A percentile compares a stretch with the other conserved stretches of the same genome.
Evolutionary conservation across 1,140 invertebrate genomes (phyloP).

Genomic region (Semibalanus balanoides): DNA sequence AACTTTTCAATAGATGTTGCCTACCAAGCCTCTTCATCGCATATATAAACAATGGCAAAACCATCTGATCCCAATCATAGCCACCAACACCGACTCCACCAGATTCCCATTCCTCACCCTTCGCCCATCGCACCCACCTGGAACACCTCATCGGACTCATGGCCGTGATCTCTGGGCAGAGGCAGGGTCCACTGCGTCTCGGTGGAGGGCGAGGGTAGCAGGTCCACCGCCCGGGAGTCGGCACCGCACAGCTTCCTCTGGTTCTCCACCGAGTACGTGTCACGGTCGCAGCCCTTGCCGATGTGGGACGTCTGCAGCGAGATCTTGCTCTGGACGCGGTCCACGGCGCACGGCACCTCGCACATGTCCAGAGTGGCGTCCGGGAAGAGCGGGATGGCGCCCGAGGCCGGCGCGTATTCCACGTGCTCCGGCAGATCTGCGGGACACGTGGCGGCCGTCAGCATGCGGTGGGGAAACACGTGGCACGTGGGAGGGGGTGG

Average conservation of each 20-base stretch:
- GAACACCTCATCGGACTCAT: conserved; percentile 79
- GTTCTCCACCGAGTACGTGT: conserved; percentile 74
- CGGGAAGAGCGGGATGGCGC: conserved; percentile 62
- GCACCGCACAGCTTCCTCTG: conserved; percentile 79
- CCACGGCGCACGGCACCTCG: conserved; percentile 52
- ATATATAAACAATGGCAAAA: too few species aligned
- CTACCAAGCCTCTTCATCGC: too few species aligned
- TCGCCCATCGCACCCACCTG: conserved; percentile 69
- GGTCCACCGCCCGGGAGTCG: conserved; percentile 52
- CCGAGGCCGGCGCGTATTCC: conserved; percentile 74
- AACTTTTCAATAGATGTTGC: too few species aligned
- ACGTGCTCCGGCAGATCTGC: conserved; percentile 69
- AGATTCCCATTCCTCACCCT: conserved; percentile 14
- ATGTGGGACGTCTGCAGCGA: conserved; percentile 65
- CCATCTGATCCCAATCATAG: too few species aligned
- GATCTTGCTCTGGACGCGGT: conserved; percentile 45
- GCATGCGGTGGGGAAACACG: too few species aligned
- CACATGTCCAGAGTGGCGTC: conserved; percentile 74
- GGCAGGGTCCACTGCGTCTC: conserved; percentile 69
- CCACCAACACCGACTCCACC: too few species aligned
- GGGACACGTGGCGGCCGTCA: too few species aligned
- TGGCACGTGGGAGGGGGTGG: too few species aligned
- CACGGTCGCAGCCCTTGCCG: conserved; percentile 75
- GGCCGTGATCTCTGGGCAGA: conserved; percentile 75
- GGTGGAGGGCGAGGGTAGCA: conserved; percentile 68